Base-by-base conservation (phyloP, 2,797 vertebrate genomes). In the Merluccius polli region DNA sequence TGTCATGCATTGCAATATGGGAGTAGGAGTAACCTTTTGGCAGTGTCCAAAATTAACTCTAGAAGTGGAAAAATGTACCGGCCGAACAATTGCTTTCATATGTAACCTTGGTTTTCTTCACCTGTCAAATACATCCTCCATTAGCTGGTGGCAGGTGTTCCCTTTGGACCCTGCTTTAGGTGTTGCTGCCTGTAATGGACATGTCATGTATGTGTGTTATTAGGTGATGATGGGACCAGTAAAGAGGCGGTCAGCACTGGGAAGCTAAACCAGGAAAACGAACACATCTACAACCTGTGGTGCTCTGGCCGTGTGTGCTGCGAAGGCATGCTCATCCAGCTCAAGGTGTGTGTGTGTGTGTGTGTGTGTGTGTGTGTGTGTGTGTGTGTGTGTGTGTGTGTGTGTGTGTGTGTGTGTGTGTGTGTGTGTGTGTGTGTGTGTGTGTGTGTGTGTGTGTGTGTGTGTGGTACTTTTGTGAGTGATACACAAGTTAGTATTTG, bases 271-370 rank as follows among this genome's bases (percentile, higher is more conserved):
- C 97, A 99, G 89, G 98, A 99, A 88, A 99, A 99, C 0, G 97
- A 98, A 18, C 98, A 99, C 84, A 97, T 99, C 76, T 98, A 99
- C 87, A 99, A 98, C 82, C 92, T 99, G 75, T 99, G 97, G 98
- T 99, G 98, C 88, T 99, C 98, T 0, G 98, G 98, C 1, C 94
- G 97, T 0, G 95, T 99, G 71, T 99, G 98, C 92, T 99, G 98
- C 74, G 98, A 98, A 76, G 98, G 97, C 83, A 99, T 99, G 98
- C 94, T 99, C 75, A 98, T 99, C 89, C 98, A 99, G 74, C 95
- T 99, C 29, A 98, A 98, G 94, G 94, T 94, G 48, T 3, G 32
- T 1, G 4, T 8, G 0, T 0, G 13, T 71, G 38, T 44, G 24
- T 35, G 21, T 24, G 38, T 69, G 67, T 69, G 67, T 69, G 67